phyloP scores from a whole-genome alignment of 2,888 invertebrate genomes.

The Lagria hirta region DNA sequence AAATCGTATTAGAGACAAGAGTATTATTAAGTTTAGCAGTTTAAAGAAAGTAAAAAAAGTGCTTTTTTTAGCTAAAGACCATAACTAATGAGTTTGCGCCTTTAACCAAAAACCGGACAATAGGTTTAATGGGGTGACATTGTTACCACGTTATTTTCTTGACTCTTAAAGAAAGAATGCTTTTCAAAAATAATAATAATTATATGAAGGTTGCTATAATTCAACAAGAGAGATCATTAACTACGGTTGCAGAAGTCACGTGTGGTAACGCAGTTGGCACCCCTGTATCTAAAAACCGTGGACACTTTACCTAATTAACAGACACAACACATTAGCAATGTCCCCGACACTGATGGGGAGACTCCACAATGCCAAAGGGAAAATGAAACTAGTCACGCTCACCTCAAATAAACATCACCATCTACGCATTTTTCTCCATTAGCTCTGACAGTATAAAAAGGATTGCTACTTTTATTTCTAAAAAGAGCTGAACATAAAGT shows the following conservation, averaged over 20 bases:
- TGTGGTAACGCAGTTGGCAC: conserved; percentile 29
- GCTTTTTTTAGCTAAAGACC: too few relatives aligned
- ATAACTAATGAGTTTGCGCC: too few relatives aligned
- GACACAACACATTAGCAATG: conserved; percentile 23
- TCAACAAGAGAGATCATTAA: conserved; percentile 24
- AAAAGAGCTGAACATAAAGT: too few relatives aligned
- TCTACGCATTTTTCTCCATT: conserved; percentile 29
- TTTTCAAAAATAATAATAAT: too few relatives aligned
- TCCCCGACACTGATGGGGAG: conserved; percentile 19
- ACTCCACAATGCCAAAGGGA: conserved; percentile 14
- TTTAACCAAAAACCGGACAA: too few relatives aligned
- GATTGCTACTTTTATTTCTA: conserved; percentile 6
- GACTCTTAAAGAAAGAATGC: too few relatives aligned
- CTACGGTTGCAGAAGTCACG: conserved; percentile 28
- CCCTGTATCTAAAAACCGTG: conserved; percentile 27
- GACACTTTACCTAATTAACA: conserved; percentile 32
- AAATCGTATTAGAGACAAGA: too few relatives aligned
- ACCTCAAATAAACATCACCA: conserved; percentile 22
- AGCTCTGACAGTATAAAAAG: conserved; percentile 17
- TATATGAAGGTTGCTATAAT: conserved; percentile 18
- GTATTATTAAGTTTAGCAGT: too few relatives aligned
- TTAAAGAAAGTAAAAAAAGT: too few relatives aligned
- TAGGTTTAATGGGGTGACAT: too few relatives aligned
- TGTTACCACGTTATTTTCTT: too few relatives aligned
- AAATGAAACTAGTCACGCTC: conserved; percentile 30